Percentiles rank a stretch among this genome's conserved stretches.
Conservation (phyloP, 1,140 invertebrate genomes). For the Proctacanthus coquilletti region DNA sequence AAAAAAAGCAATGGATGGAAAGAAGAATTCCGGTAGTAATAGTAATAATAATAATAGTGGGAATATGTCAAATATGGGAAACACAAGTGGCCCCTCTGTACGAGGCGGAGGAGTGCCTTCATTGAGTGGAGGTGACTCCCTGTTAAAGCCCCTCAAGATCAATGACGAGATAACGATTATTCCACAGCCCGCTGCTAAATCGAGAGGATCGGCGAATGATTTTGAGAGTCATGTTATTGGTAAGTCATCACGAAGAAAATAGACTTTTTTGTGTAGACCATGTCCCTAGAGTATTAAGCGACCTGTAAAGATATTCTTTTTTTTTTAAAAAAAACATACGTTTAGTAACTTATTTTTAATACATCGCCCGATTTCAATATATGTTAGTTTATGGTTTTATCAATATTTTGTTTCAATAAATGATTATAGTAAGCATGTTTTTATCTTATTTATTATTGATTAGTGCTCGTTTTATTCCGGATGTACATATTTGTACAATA, state of each 20-base stretch:
- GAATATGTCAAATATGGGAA: conserved; percentile 3
- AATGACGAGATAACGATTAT: conserved; percentile 89
- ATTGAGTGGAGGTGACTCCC: conserved; percentile 36
- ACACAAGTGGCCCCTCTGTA: background rate
- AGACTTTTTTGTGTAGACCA: no score
- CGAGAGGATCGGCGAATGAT: conserved; percentile 22
- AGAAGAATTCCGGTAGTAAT: conserved; percentile 31
- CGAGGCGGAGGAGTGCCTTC: background rate
- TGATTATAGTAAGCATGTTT: no score
- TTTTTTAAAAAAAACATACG: background rate
- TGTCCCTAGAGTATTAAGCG: no score
- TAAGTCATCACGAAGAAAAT: conserved; percentile 8
- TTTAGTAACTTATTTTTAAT: no score
- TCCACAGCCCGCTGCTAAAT: conserved; percentile 53
- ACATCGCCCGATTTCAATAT: no score
- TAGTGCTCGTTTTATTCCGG: no score
- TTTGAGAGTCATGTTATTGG: conserved; percentile 31
- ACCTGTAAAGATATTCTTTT: conserved; percentile 2
- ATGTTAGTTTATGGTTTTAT: no score
- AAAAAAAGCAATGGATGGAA: conserved; percentile 64
- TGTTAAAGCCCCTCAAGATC: conserved; percentile 71
- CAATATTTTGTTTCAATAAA: no score
- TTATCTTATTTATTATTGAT: no score
- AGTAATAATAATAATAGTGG: conserved; percentile 12
- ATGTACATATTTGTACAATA: no score